These are phyloP conservation scores for Drosophila azteca DNA, from an alignment of 1,140 invertebrate genomes.

Conservation along the genomic window DNA sequence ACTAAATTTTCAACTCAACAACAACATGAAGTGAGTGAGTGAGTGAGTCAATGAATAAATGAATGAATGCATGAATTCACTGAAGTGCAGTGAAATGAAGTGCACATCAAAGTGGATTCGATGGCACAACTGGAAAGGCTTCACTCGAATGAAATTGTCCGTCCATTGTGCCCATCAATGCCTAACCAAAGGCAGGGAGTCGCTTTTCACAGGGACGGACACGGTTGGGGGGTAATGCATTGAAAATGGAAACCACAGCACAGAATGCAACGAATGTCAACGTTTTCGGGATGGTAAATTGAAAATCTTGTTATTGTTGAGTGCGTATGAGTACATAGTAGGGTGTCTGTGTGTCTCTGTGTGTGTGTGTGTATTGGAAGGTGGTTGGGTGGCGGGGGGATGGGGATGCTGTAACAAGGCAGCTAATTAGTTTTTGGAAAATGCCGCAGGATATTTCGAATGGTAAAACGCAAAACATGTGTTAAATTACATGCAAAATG, in stretches of 20 bases:
- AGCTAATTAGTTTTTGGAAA: constrained; percentile 77
- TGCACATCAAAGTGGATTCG: constrained; percentile 3
- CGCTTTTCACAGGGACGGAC: constrained; percentile 7
- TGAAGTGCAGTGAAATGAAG: constrained; percentile 12
- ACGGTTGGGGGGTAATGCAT: constrained; percentile 30
- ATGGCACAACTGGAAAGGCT: background rate
- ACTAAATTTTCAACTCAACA: background rate
- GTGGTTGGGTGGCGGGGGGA: too few relatives aligned
- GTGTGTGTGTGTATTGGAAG: background rate
- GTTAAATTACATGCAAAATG: constrained; percentile 62
- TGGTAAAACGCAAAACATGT: constrained; percentile 65
- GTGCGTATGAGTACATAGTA: constrained; percentile 21
- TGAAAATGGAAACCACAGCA: constrained; percentile 28
- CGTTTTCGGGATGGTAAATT: constrained; percentile 21
- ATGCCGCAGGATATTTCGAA: constrained; percentile 67
- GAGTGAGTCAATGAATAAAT: constrained; percentile 4
- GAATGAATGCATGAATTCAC: constrained; percentile 13
- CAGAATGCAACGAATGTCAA: constrained; percentile 30
- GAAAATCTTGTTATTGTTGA: constrained; percentile 43
- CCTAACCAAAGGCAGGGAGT: constrained; percentile 9
- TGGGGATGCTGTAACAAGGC: constrained; percentile 29
- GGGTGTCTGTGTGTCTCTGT: background rate
- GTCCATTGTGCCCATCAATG: constrained; percentile 21
- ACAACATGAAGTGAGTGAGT: background rate
- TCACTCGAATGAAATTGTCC: constrained; percentile 25